Conservation (phyloP, 2,888 invertebrate genomes). For the Athalia circularis region DNA sequence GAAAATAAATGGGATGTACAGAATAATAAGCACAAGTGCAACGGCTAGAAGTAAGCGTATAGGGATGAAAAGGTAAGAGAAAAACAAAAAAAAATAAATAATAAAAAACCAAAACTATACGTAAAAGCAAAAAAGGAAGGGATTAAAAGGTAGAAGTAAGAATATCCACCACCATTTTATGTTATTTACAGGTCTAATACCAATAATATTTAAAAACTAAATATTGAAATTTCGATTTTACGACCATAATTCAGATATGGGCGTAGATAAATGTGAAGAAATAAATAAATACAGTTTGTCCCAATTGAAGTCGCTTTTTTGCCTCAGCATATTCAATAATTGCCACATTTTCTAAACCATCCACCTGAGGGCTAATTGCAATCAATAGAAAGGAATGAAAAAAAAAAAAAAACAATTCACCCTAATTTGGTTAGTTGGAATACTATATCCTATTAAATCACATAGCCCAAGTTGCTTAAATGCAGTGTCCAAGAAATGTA, state of each 20-base stretch:
- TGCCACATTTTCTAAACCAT: not conserved
- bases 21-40: slow-evolving; percentile 53
- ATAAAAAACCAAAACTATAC: slow-evolving; percentile 14
- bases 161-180: slow-evolving; percentile 45
- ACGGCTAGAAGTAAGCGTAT: slow-evolving; percentile 42
- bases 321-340: not conserved
- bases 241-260: slow-evolving; percentile 18
- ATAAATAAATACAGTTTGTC: not conserved
- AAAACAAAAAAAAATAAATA: slow-evolving; percentile 46
- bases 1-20: slow-evolving; percentile 50
- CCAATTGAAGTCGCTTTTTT: not conserved
- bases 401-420: too few relatives aligned
- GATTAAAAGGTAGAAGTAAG: slow-evolving; percentile 43
- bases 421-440: not conserved
- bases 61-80: slow-evolving; percentile 25
- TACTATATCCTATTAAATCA: not conserved
- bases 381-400: too few relatives aligned
- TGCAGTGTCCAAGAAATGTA: not conserved
- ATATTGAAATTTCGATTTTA: slow-evolving; percentile 7
- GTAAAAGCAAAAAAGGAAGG: slow-evolving; percentile 50
- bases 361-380: too few relatives aligned
- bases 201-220: slow-evolving; percentile 15
- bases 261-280: not conserved
- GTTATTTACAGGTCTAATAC: slow-evolving; percentile 36
- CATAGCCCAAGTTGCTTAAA: not conserved